These are phyloP conservation scores for Xestia sexstrigata DNA, from an alignment of 2,888 invertebrate species.

Conservation along the genomic window DNA sequence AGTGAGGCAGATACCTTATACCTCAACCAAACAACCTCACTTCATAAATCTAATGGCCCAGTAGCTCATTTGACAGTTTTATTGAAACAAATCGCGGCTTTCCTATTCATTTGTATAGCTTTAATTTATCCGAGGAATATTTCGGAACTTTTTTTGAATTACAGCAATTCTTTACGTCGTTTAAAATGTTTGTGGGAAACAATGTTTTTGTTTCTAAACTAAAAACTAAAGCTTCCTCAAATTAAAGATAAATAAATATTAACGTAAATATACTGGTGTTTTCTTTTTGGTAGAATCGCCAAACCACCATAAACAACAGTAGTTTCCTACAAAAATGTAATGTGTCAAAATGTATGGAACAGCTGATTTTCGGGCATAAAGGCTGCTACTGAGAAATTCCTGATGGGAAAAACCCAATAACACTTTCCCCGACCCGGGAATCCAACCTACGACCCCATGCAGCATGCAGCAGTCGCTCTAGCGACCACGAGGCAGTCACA, in stretches of 20 bases:
- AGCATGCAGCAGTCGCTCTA: not conserved
- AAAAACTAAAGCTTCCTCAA: not conserved
- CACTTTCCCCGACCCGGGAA: not conserved
- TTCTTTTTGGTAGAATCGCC: not conserved
- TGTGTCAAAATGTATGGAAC: no score
- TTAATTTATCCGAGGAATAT: slow-evolving; percentile 31
- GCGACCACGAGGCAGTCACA: not conserved
- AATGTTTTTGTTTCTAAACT: slow-evolving; percentile 8
- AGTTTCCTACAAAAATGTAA: not conserved
- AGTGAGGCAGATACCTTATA: slow-evolving; percentile 3
- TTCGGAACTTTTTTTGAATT: slow-evolving; percentile 13
- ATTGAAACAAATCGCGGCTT: slow-evolving; percentile 46
- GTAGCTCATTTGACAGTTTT: slow-evolving; percentile 54
- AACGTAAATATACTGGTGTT: not conserved
- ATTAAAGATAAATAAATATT: not conserved
- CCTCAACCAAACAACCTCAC: slow-evolving; percentile 42
- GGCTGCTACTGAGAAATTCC: not conserved
- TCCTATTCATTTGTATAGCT: slow-evolving; percentile 33
- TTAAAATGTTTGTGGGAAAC: slow-evolving; percentile 3
- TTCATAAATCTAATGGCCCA: slow-evolving; percentile 53
- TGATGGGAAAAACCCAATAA: not conserved
- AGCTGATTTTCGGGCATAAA: no score
- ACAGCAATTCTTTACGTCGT: slow-evolving; percentile 16
- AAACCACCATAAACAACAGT: not conserved
- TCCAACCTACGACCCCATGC: not conserved